These are phyloP conservation scores for Punctoribates punctum DNA, from an alignment of 2,888 invertebrate species.

Conservation along the genomic window DNA sequence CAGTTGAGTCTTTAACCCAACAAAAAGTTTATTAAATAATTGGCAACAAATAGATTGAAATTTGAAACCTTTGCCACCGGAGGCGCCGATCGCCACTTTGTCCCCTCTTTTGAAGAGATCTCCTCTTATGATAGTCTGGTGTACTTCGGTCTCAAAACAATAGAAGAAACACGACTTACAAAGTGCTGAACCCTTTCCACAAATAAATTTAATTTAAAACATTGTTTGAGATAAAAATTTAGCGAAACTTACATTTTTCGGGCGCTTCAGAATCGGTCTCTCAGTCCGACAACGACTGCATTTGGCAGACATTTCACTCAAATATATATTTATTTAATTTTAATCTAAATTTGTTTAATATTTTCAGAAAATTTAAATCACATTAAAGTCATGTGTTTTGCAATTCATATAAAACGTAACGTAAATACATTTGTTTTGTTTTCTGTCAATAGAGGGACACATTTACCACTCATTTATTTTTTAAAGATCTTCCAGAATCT, in stretches of 20 bases:
- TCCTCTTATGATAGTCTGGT: constrained; percentile 77
- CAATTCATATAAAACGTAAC: neutral
- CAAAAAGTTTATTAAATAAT: neutral
- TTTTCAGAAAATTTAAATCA: neutral
- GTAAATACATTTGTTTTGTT: too few relatives aligned
- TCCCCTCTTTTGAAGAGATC: constrained; percentile 76
- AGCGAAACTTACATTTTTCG: constrained; percentile 53
- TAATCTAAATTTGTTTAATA: neutral
- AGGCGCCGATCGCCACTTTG: constrained; percentile 84
- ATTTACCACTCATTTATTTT: too few relatives aligned
- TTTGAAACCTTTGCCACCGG: constrained; percentile 57
- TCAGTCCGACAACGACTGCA: constrained; percentile 45
- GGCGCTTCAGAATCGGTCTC: constrained; percentile 53
- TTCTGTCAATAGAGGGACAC: too few relatives aligned
- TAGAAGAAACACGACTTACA: constrained; percentile 92
- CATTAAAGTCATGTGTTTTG: neutral
- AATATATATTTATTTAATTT: neutral
- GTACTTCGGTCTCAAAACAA: constrained; percentile 91
- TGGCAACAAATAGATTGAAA: neutral
- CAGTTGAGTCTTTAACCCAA: constrained; percentile 78
- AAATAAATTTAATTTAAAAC: constrained; percentile 28
- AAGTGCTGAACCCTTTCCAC: constrained; percentile 67
- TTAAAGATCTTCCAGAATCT: too few relatives aligned
- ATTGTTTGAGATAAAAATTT: neutral
- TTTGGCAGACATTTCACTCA: constrained; percentile 20